Evolutionary conservation across 2,113 vertebrate genomes (phyloP).

Genomic region (Ciconia stormi): DNA sequence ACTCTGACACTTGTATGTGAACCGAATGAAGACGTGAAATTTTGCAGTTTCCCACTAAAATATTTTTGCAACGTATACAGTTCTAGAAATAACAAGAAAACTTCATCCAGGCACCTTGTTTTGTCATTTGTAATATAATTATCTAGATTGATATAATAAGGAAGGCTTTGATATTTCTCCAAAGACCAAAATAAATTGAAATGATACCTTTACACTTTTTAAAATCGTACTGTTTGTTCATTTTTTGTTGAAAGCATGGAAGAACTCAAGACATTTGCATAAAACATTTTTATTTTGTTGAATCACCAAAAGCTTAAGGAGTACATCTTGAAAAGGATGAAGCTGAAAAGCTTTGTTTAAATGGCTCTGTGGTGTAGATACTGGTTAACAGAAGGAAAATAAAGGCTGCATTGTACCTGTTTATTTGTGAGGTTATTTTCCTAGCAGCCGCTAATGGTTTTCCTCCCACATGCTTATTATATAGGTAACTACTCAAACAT

Average conservation of each 20-base stretch:
- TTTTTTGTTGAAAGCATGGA: not conserved
- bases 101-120: not conserved
- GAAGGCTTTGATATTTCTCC: not conserved
- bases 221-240: not conserved
- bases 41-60: not conserved
- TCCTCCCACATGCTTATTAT: not conserved
- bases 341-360: not conserved
- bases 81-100: not conserved
- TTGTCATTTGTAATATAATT: not conserved
- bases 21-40: not conserved
- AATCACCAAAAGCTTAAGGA: not conserved
- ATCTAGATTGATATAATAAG: not conserved
- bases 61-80: not conserved
- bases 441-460: not conserved
- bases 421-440: not conserved
- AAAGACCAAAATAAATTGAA: slow-evolving; percentile 20
- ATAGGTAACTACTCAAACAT: not conserved
- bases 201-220: not conserved
- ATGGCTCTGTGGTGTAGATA: not conserved
- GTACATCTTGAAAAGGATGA: not conserved
- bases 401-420: not conserved
- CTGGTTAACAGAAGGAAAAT: not conserved
- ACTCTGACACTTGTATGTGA: not conserved
- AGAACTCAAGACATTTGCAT: not conserved
- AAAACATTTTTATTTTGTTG: not conserved